These are phyloP conservation scores for Drosophila acutilabella DNA, from an alignment of 2,888 invertebrate genomes.

Conservation along the genomic window DNA sequence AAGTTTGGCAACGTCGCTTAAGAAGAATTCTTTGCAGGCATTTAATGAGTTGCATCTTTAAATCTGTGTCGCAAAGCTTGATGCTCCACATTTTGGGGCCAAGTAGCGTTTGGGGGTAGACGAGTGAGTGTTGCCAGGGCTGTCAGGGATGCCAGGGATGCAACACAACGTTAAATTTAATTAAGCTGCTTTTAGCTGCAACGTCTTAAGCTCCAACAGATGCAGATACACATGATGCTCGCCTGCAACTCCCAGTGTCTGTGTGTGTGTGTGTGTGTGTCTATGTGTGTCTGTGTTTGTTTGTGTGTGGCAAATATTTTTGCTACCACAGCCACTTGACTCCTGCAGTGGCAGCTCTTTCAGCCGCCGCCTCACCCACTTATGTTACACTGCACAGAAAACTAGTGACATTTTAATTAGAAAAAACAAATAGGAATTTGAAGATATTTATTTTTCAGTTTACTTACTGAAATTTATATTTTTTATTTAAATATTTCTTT, in stretches of 20 bases:
- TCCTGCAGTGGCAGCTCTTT: conserved; percentile 73
- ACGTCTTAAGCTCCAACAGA: conserved; percentile 61
- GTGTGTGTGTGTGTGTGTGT: neutral
- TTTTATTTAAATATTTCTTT: no score
- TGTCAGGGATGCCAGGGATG: neutral
- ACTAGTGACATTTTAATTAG: no score
- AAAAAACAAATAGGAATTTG: no score
- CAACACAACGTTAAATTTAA: conserved; percentile 59
- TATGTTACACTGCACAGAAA: conserved; percentile 17
- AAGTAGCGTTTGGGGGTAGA: neutral
- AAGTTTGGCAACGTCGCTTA: conserved; percentile 56
- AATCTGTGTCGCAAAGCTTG: conserved; percentile 32
- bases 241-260: neutral
- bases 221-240: conserved; percentile 33
- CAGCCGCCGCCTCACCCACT: conserved; percentile 47
- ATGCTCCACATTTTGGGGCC: conserved; percentile 44
- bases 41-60: conserved; percentile 68
- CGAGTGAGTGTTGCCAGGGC: neutral
- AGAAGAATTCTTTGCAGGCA: conserved; percentile 49
- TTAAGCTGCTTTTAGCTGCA: conserved; percentile 65
- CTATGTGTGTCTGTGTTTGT: neutral
- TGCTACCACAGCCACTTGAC: conserved; percentile 76
- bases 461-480: no score
- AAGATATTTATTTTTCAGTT: no score
- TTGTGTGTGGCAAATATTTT: conserved; percentile 49